A percentile compares a stretch with the other conserved stretches of the same genome.
Evolutionary conservation across 2,113 vertebrate genomes (phyloP).

Genomic region (Tragulus kanchil): DNA sequence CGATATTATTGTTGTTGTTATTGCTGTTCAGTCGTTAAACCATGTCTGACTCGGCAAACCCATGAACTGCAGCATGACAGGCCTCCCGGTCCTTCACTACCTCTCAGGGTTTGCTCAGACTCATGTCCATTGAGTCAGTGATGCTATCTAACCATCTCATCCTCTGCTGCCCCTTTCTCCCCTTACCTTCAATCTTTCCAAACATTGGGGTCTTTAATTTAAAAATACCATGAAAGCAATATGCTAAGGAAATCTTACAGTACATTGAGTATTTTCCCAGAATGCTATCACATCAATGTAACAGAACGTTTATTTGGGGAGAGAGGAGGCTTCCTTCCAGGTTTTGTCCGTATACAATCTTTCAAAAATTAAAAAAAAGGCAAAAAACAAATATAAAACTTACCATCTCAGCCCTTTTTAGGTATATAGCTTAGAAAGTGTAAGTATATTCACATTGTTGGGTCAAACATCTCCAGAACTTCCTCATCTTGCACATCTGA

Average conservation of each 20-base stretch:
- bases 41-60: background rate
- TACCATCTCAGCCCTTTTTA: background rate
- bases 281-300: background rate
- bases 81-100: background rate
- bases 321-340: background rate
- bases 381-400: too few species aligned
- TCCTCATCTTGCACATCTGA: background rate
- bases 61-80: background rate
- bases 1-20: too few species aligned
- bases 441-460: background rate
- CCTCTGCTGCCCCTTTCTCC: too few species aligned
- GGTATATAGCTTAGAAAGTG: background rate
- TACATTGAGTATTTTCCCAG: background rate
- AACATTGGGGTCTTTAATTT: too few species aligned
- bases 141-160: background rate
- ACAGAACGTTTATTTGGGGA: background rate
- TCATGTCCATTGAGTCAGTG: background rate
- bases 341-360: background rate
- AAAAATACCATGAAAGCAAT: background rate
- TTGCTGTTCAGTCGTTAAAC: background rate
- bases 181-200: too few species aligned
- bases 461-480: background rate
- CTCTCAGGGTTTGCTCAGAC: background rate
- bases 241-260: background rate
- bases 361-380: too few species aligned